Percentiles rank a stretch among this genome's conserved stretches.
phyloP scores from a whole-genome alignment of 1,140 invertebrate genomes.

The Micrasema longulum region DNA sequence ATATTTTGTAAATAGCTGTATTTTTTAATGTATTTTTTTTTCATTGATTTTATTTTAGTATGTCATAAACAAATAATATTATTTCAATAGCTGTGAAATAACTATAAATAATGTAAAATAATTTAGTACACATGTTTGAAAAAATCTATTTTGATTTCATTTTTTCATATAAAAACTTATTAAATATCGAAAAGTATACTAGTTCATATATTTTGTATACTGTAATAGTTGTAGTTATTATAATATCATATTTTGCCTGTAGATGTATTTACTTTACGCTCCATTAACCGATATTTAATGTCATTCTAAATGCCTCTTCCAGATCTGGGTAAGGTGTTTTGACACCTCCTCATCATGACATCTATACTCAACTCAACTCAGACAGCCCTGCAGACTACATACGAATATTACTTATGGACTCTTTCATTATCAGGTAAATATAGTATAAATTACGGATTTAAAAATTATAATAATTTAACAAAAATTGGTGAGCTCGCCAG shows the following conservation, averaged over 20 bases:
- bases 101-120: too few species aligned
- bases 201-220: background rate
- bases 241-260: background rate
- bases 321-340: background rate
- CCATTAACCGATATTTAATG: background rate
- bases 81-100: too few species aligned
- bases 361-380: conserved; percentile 73
- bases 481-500: too few species aligned
- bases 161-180: background rate
- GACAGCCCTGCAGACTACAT: conserved; percentile 70
- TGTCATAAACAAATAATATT: too few species aligned
- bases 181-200: background rate
- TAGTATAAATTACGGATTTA: too few species aligned
- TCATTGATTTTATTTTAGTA: too few species aligned
- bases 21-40: too few species aligned
- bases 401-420: conserved; percentile 80
- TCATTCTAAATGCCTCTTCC: background rate
- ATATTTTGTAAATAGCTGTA: too few species aligned
- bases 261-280: background rate
- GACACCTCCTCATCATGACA: conserved; percentile 60
- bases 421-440: conserved; percentile 75
- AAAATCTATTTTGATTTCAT: too few species aligned
- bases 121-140: too few species aligned
- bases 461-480: too few species aligned
- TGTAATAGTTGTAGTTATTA: background rate